Conservation (phyloP, 2,113 vertebrate species). For the Typhlomys cinereus region DNA sequence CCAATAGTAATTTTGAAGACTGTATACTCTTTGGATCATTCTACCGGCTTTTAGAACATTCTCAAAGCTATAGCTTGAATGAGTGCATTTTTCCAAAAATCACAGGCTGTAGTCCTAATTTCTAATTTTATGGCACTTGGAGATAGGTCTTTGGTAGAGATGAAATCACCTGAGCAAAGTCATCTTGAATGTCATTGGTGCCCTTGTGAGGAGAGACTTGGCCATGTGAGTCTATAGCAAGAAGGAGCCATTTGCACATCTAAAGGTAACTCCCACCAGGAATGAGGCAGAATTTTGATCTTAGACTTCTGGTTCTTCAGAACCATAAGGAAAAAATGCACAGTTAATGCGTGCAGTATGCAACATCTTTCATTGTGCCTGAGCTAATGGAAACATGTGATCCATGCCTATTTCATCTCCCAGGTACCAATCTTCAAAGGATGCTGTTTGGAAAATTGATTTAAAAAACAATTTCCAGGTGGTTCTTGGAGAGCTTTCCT, state of each 20-base stretch:
- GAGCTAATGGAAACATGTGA: neutral
- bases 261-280: neutral
- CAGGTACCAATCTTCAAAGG: too few species aligned
- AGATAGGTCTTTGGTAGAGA: neutral
- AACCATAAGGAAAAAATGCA: neutral
- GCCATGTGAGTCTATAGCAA: neutral
- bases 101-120: neutral
- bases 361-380: neutral
- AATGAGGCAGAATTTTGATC: neutral
- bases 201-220: neutral
- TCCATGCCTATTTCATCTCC: too few species aligned
- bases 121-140: neutral
- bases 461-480: too few species aligned
- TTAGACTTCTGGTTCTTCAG: neutral
- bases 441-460: too few species aligned
- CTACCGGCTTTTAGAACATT: neutral
- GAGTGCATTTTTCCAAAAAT: neutral
- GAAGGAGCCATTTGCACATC: neutral
- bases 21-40: neutral
- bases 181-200: neutral
- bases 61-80: neutral
- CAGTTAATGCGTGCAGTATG: neutral
- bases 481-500: too few species aligned
- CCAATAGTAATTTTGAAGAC: neutral
- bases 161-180: neutral